Base-by-base conservation (phyloP, 2,888 invertebrate species). In the Gymnosoma rotundatum region DNA sequence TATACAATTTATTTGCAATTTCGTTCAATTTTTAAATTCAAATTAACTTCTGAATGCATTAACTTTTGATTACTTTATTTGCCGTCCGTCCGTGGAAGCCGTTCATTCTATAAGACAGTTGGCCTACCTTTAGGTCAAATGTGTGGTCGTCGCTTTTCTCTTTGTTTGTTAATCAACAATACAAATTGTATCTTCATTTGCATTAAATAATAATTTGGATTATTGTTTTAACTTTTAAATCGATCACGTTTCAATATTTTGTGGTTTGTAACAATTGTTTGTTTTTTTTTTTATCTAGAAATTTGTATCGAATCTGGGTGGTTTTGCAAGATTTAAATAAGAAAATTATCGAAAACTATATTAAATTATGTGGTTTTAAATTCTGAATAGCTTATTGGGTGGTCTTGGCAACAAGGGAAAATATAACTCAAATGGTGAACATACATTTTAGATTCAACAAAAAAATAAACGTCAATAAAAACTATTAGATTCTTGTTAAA, bases 171-270 rank as follows among this genome's bases (percentile, higher is more conserved):
- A 21, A 61, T 67, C 48, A 42, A n/a, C 38, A 32, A 54, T 45
- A 73, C 20, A 80, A 80, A 61, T 81, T 70, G 75, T 20, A 70
- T 25, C 21, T 63, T 80, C 42, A 79, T 79, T 79, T 79, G 52
- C 60, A 74, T 73, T 74, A 78, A 70, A 36, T 52, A 64, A 52
- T 69, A 64, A 74, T 70, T 66, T 52, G 32, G 16, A 45, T 50
- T 4, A 58, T 45, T 63, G 56, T 56, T 25, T 78, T 32, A 69
- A 61, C 20, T 63, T 66, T 87, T 83, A 81, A 86, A 87, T 87
- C 87, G 86, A 87, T 86, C 87, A 87, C 87, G 87, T 87, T 86
- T 86, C 85, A 72, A 86, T 87, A 86, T 16, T 87, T 87, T 86
- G 87, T 74, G 86, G 86, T 86, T 45, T 4, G 10, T 12, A 78